Evolutionary conservation across 2,113 vertebrate genomes (phyloP).

Genomic region (Cyrtonyx montezumae): DNA sequence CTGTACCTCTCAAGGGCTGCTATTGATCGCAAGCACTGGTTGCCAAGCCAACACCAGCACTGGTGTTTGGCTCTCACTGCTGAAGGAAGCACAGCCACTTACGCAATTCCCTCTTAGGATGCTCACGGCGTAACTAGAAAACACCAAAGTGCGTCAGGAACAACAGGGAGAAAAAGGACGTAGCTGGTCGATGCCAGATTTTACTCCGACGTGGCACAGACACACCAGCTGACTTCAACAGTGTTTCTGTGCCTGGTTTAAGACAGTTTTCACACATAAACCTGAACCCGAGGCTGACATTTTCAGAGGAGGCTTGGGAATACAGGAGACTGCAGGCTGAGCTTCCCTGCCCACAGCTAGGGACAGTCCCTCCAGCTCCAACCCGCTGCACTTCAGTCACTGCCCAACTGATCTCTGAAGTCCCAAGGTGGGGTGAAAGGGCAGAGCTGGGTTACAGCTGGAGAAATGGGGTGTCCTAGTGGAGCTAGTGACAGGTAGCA

Average conservation of each 20-base stretch:
- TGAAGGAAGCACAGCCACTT: conserved; percentile 17
- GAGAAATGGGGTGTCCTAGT: accelerated
- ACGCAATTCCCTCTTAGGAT: background rate
- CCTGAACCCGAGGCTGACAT: background rate
- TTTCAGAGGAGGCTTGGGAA: background rate
- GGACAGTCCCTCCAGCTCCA: background rate
- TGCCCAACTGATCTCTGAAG: background rate
- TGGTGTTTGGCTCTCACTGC: background rate
- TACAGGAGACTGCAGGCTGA: background rate
- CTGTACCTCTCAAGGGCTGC: background rate
- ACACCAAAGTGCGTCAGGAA: background rate
- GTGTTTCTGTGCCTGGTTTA: background rate
- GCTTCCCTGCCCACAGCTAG: background rate
- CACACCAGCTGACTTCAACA: accelerated
- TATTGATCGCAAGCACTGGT: background rate
- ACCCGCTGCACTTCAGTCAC: background rate
- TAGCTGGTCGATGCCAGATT: background rate
- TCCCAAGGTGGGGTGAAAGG: background rate
- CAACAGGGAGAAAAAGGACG: background rate
- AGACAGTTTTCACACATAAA: background rate
- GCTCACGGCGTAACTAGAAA: background rate
- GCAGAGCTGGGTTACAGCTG: background rate
- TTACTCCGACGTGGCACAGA: accelerated
- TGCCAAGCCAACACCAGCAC: conserved; percentile 41
- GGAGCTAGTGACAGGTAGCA: background rate